Evolutionary conservation across 2,797 vertebrate genomes (phyloP).

Genomic region (Eulemur rubriventer): DNA sequence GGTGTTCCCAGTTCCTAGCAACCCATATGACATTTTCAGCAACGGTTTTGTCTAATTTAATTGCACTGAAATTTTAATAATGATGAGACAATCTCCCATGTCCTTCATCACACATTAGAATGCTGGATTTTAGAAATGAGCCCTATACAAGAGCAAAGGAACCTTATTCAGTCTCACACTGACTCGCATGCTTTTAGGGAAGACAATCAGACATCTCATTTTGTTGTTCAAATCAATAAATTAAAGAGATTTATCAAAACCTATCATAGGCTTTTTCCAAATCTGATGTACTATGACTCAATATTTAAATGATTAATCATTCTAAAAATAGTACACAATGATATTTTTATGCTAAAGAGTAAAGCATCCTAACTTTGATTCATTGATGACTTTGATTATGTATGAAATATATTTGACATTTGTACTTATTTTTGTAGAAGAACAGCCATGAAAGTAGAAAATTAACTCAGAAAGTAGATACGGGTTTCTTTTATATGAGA

Average conservation of each 20-base stretch:
- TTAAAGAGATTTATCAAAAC: neutral
- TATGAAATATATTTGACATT: constrained; percentile 18
- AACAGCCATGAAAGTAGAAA: constrained; percentile 15
- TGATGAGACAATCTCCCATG: neutral
- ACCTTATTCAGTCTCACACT: neutral
- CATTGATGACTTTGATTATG: neutral
- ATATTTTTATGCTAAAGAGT: neutral
- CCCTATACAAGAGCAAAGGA: neutral
- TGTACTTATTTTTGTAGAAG: constrained; percentile 24
- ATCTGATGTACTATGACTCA: neutral
- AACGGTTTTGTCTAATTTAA: neutral
- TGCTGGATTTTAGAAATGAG: neutral
- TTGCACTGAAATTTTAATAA: neutral
- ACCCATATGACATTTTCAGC: neutral
- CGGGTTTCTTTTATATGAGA: neutral
- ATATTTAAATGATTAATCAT: neutral
- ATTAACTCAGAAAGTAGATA: neutral
- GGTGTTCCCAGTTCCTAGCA: neutral
- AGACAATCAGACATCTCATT: neutral
- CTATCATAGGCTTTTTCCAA: neutral
- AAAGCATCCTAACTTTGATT: neutral
- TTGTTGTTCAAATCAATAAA: constrained; percentile 4
- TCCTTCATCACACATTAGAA: neutral
- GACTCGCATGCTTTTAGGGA: neutral
- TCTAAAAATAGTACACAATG: neutral